Conservation (phyloP, 2,888 invertebrate genomes). For the Lithophane semibrunnea region DNA sequence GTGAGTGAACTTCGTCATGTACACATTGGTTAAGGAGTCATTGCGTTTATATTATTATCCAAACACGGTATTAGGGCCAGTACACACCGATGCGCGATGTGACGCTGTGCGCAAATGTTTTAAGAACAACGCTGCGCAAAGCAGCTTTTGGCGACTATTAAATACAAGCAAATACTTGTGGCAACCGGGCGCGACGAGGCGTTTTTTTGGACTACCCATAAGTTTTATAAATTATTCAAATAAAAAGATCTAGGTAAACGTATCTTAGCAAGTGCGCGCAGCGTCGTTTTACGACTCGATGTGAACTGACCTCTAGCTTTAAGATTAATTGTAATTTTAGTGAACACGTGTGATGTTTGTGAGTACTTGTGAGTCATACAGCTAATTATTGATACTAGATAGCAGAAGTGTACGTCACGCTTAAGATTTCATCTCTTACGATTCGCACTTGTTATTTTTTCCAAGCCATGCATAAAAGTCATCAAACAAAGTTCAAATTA, state of each 20-base stretch:
- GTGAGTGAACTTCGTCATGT: slow-evolving; percentile 98
- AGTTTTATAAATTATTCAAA: not conserved
- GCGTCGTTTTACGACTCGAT: not conserved
- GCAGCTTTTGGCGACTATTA: not conserved
- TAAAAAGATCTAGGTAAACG: not conserved
- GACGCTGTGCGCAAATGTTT: not conserved
- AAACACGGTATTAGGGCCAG: not conserved
- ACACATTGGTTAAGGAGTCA: slow-evolving; percentile 78
- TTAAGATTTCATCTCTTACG: slow-evolving; percentile 19
- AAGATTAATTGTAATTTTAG: not conserved
- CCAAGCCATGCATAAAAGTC: slow-evolving; percentile 21
- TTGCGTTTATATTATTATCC: slow-evolving; percentile 4
- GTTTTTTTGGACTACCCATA: not conserved
- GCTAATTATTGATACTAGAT: slow-evolving; percentile 5
- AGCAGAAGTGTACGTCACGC: slow-evolving; percentile 1
- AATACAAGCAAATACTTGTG: not conserved
- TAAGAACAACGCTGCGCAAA: not conserved
- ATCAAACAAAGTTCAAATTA: not conserved
- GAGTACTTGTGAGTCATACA: slow-evolving; percentile 18
- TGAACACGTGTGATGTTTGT: not conserved
- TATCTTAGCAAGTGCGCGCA: not conserved
- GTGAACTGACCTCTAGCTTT: not conserved
- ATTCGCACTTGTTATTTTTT: slow-evolving; percentile 20
- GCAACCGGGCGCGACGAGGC: not conserved
- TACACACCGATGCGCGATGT: not conserved